Percentiles rank a stretch among this genome's conserved stretches.
Conservation (phyloP, 2,888 invertebrate species). For the Drosophila subsilvestris region DNA sequence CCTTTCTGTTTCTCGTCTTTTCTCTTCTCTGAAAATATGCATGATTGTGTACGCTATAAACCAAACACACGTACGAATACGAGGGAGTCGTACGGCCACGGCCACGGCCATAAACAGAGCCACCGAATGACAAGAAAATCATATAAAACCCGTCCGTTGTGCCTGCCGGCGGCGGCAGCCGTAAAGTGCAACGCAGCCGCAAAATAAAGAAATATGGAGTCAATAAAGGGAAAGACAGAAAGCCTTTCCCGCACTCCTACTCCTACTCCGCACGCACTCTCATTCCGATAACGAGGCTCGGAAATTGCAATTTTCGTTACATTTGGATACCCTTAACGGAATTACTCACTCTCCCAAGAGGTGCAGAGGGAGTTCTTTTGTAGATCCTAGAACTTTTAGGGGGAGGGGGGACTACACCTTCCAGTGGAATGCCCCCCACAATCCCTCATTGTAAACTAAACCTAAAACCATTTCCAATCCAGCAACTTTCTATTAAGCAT, state of each 20-base stretch:
- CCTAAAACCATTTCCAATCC: slow-evolving; percentile 51
- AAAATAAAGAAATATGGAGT: slow-evolving; percentile 40
- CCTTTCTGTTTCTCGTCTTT: too few relatives aligned
- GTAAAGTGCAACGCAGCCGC: slow-evolving; percentile 40
- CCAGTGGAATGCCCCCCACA: not conserved
- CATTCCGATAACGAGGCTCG: slow-evolving; percentile 15
- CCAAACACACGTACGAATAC: slow-evolving; percentile 23
- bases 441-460: slow-evolving; percentile 30
- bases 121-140: slow-evolving; percentile 46
- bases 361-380: too few relatives aligned
- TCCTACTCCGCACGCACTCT: not conserved
- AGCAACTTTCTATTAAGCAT: slow-evolving; percentile 56
- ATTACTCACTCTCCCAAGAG: too few relatives aligned
- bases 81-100: slow-evolving; percentile 19
- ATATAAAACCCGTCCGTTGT: slow-evolving; percentile 36
- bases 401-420: not conserved
- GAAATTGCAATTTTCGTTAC: slow-evolving; percentile 20
- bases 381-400: not conserved
- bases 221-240: slow-evolving; percentile 26
- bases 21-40: slow-evolving; percentile 26
- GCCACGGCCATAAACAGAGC: slow-evolving; percentile 36
- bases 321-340: slow-evolving; percentile 8
- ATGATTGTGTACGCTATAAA: slow-evolving; percentile 33
- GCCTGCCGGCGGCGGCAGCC: slow-evolving; percentile 19
- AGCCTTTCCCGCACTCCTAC: not conserved